Conservation (phyloP, 2,888 invertebrate species). For the Morpho helenor region DNA sequence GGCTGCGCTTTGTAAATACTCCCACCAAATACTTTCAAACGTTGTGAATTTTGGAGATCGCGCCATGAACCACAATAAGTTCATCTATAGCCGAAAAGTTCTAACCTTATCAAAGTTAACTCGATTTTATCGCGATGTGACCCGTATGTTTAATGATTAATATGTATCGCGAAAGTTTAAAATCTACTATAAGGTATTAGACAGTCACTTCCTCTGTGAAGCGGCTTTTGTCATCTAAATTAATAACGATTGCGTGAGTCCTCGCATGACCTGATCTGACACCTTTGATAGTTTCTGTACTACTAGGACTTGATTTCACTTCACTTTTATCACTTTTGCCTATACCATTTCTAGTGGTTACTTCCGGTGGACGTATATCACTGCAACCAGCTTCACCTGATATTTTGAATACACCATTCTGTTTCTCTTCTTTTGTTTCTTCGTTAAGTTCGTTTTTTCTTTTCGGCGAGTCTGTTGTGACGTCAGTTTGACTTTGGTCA, state of each 20-base stretch:
- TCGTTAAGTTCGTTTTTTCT: slow-evolving; percentile 48
- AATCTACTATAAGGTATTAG: background rate
- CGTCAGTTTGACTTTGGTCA: slow-evolving; percentile 65
- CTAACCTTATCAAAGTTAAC: too few species aligned
- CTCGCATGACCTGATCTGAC: slow-evolving; percentile 83
- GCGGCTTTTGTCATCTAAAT: slow-evolving; percentile 88
- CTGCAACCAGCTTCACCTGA: slow-evolving; percentile 69
- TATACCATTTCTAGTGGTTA: slow-evolving; percentile 51
- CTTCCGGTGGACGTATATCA: slow-evolving; percentile 65
- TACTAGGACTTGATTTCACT: slow-evolving; percentile 56
- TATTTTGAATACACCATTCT: slow-evolving; percentile 69
- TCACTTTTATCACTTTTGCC: slow-evolving; percentile 63
- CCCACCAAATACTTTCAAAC: too few species aligned
- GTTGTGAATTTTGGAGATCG: too few species aligned
- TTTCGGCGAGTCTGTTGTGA: slow-evolving; percentile 66
- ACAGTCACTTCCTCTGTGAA: slow-evolving; percentile 91
- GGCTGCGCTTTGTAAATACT: too few species aligned
- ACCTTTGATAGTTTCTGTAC: slow-evolving; percentile 58
- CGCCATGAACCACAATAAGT: too few species aligned
- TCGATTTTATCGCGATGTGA: too few species aligned
- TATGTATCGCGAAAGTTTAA: too few species aligned
- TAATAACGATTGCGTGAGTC: slow-evolving; percentile 88
- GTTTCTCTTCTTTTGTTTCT: slow-evolving; percentile 53
- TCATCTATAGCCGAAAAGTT: too few species aligned
- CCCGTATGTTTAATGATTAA: too few species aligned